Evolutionary conservation across 1,140 invertebrate genomes (phyloP).

Genomic region (Zaprionus kolodkinae): DNA sequence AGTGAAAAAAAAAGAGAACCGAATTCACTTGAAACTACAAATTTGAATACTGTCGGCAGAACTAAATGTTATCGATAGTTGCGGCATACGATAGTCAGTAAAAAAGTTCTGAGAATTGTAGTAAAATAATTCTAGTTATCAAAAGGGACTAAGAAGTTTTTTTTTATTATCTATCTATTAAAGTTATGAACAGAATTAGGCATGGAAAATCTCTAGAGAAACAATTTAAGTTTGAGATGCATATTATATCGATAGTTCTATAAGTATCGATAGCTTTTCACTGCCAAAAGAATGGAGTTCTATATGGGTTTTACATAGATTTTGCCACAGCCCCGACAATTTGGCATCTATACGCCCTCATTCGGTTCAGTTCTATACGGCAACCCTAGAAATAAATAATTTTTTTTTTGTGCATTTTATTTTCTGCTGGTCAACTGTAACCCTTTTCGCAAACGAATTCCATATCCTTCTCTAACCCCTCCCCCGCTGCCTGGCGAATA

Average conservation of each 20-base stretch:
- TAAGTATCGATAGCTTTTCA: neutral
- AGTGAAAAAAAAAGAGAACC: conserved; percentile 24
- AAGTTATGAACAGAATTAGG: no score
- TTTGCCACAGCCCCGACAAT: neutral
- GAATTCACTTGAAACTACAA: conserved; percentile 22
- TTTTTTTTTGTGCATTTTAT: conserved; percentile 13
- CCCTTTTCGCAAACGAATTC: neutral
- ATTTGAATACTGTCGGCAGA: conserved; percentile 11
- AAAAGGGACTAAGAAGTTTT: no score
- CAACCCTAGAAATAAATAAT: neutral
- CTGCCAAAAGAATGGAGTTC: neutral
- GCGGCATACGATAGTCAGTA: neutral
- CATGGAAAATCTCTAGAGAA: no score
- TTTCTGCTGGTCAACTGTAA: conserved; percentile 11
- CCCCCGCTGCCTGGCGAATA: neutral
- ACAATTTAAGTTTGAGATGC: neutral
- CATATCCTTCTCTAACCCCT: neutral
- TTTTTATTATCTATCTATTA: no score
- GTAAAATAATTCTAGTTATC: no score
- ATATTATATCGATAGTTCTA: neutral
- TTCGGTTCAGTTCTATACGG: conserved; percentile 8
- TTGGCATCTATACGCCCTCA: neutral
- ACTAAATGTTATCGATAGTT: conserved; percentile 1
- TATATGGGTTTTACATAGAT: neutral
- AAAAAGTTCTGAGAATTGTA: no score